Conservation (phyloP, 1,140 invertebrate species). For the Doryteuthis pealeii region DNA sequence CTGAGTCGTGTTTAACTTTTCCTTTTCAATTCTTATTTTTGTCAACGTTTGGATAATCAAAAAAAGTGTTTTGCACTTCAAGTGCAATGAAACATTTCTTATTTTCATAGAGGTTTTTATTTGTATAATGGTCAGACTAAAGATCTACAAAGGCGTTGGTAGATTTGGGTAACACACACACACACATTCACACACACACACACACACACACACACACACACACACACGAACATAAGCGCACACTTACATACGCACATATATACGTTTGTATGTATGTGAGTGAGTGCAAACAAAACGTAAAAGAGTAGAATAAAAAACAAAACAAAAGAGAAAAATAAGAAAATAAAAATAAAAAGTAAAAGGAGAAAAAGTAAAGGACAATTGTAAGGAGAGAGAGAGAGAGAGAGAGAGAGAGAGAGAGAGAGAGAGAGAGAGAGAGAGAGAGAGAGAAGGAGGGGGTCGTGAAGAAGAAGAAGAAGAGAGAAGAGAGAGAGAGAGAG, state of each 20-base stretch:
- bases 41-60: too few species aligned
- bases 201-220: constrained; percentile 10
- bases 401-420: not conserved
- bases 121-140: too few species aligned
- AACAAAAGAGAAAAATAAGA: too few species aligned
- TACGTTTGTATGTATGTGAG: constrained; percentile 12
- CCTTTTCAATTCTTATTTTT: too few species aligned
- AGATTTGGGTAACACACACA: not conserved
- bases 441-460: not conserved
- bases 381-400: constrained; percentile 12
- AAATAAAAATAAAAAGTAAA: constrained; percentile 14
- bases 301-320: too few species aligned
- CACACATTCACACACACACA: constrained; percentile 6
- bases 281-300: not conserved
- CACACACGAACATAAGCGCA: not conserved
- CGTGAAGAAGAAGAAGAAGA: not conserved
- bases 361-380: constrained; percentile 15
- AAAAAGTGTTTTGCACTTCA: too few species aligned
- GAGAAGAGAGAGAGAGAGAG: not conserved
- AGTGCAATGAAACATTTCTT: too few species aligned
- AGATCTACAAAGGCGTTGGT: too few species aligned
- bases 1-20: too few species aligned
- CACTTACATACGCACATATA: constrained; percentile 10
- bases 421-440: not conserved
- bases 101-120: too few species aligned